These are phyloP conservation scores for Epinephelus coioides DNA, from an alignment of 2,797 vertebrate genomes.

Conservation along the genomic window DNA sequence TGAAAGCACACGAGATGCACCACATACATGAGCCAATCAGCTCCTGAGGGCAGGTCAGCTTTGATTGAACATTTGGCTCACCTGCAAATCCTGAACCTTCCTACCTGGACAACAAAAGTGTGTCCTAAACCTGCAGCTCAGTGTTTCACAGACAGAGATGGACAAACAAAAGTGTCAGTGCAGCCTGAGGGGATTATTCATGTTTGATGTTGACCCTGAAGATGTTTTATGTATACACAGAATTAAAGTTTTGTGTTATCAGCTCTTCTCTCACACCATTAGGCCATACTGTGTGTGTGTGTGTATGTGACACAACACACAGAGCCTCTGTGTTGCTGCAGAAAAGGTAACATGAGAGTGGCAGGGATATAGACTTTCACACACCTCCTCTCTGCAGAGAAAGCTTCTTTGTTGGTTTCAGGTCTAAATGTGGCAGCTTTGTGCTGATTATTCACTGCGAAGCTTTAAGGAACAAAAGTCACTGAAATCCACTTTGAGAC, in stretches of 20 bases:
- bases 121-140: background rate
- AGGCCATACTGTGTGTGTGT: background rate
- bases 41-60: background rate
- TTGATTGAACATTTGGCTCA: background rate
- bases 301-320: background rate
- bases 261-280: background rate
- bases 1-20: background rate
- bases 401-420: constrained; percentile 43
- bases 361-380: constrained; percentile 41
- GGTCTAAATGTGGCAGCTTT: constrained; percentile 17
- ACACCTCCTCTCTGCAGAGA: constrained; percentile 38
- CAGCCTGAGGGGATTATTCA: background rate
- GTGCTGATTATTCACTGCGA: constrained; percentile 16
- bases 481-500: background rate
- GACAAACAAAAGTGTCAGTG: background rate
- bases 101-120: background rate
- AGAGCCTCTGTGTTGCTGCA: constrained; percentile 41
- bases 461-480: background rate
- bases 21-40: background rate
- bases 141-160: background rate
- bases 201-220: background rate
- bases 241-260: background rate
- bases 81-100: background rate
- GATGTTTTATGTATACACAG: constrained; percentile 10
- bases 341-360: constrained; percentile 57